Base-by-base conservation (phyloP, 2,113 vertebrate genomes). In the Psittacus erithacus region DNA sequence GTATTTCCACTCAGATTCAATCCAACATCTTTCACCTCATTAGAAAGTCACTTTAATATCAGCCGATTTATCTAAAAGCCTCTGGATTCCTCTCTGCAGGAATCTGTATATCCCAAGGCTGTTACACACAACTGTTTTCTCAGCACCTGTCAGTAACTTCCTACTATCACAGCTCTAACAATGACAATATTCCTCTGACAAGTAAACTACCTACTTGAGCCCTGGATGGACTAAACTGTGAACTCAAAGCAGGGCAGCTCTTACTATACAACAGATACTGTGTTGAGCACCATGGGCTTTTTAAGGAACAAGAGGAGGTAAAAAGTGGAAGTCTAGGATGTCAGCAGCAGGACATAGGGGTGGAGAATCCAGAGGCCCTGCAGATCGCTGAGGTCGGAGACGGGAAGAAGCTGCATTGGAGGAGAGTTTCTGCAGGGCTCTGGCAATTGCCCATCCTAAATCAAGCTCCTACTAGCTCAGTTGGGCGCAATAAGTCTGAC, bases 391-490 rank as follows among this genome's bases (percentile, higher is more conserved):
- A 62, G 75, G 64, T 62, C 2, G 0, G 52, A 35, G 76, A 18
- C 14, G 31, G 77, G 73, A 75, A 55, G 80, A 44, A 78, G 68
- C 80, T 67, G 88, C 84, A 9, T 50, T 6, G 17, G 17, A 44
- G 47, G 43, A 91, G 27, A 68, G 46, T 33, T 91, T 71, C 82
- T 91, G 80, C 53, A 4, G 86, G 73, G 75, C 75, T 89, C 90
- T 92, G 91, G 91, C 91, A 88, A 29, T 16, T 73, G 59, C 76
- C 83, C 80, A 82, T 43, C 60, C 39, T 12, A 38, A 64, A 49
- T 92, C 91, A 73, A 80, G 92, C 89, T 95, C 64, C 73, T 80
- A 17, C 91, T 77, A 86, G 96, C 90, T 96, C 89, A 10, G 83
- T 10, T 43, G 33, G 88, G 88, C 83, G 92, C 86, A 82, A 63